Conservation (phyloP, 2,797 vertebrate species). For the Clarias pachynema region DNA sequence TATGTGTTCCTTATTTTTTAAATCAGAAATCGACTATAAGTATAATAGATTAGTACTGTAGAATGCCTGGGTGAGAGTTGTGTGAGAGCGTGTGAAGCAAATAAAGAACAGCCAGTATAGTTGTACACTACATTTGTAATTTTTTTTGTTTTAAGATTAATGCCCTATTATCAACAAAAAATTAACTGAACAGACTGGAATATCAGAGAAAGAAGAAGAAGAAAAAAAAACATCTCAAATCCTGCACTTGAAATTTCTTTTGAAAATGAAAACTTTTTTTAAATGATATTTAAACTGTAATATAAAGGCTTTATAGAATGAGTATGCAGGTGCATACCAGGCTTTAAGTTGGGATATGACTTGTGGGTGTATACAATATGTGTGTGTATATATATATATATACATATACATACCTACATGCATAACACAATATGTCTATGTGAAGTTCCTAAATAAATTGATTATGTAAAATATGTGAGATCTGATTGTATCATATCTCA, state of each 20-base stretch:
- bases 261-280: background rate
- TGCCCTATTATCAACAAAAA: slow-evolving; percentile 13
- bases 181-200: background rate
- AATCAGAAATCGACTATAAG: background rate
- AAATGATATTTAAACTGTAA: background rate
- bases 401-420: background rate
- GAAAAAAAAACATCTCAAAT: background rate
- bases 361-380: background rate
- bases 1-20: background rate
- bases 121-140: slow-evolving; percentile 8
- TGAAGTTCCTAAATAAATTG: slow-evolving; percentile 20
- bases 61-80: background rate
- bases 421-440: background rate
- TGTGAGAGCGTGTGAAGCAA: background rate
- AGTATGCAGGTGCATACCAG: background rate
- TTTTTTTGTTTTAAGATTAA: slow-evolving; percentile 14
- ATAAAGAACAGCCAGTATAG: background rate
- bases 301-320: background rate
- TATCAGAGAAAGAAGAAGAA: background rate
- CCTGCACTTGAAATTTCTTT: background rate
- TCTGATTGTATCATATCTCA: background rate
- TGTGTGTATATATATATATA: background rate
- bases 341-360: background rate
- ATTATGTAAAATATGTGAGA: background rate
- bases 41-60: background rate